Conservation (phyloP, 1,140 invertebrate genomes). For the Drosophila equinoxialis region DNA sequence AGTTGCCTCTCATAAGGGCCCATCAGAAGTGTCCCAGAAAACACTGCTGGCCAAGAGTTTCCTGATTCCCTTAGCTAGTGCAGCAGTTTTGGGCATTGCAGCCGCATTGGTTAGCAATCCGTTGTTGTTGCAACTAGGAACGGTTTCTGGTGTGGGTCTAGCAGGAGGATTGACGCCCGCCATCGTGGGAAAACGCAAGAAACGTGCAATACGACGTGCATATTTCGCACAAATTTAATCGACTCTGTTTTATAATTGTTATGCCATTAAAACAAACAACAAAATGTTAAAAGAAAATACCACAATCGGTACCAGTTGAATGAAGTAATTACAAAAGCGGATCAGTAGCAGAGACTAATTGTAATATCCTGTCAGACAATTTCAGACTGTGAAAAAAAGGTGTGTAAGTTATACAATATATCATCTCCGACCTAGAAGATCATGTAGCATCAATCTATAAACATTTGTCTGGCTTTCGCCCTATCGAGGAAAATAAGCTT, state of each 20-base stretch:
- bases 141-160: conserved; percentile 85
- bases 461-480: too few species aligned
- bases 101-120: conserved; percentile 90
- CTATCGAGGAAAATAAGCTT: not conserved
- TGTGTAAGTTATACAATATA: too few species aligned
- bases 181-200: conserved; percentile 80
- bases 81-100: conserved; percentile 90
- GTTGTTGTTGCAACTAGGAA: conserved; percentile 89
- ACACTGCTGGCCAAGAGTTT: conserved; percentile 85
- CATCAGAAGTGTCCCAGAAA: conserved; percentile 59
- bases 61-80: conserved; percentile 89
- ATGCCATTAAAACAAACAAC: not conserved
- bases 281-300: too few species aligned
- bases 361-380: too few species aligned
- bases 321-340: too few species aligned
- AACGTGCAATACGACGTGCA: conserved; percentile 49
- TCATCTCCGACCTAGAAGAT: too few species aligned
- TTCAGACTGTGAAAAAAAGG: too few species aligned
- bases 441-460: too few species aligned
- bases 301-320: too few species aligned
- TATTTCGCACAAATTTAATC: conserved; percentile 29
- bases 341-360: too few species aligned
- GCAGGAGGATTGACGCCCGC: conserved; percentile 82
- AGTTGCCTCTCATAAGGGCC: conserved; percentile 65
- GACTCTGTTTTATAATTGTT: not conserved